Evolutionary conservation across 1,140 invertebrate species (phyloP), one percentile per base, ranked within the genome.

Genomic region (Thaumetopoea pityocampa): DNA sequence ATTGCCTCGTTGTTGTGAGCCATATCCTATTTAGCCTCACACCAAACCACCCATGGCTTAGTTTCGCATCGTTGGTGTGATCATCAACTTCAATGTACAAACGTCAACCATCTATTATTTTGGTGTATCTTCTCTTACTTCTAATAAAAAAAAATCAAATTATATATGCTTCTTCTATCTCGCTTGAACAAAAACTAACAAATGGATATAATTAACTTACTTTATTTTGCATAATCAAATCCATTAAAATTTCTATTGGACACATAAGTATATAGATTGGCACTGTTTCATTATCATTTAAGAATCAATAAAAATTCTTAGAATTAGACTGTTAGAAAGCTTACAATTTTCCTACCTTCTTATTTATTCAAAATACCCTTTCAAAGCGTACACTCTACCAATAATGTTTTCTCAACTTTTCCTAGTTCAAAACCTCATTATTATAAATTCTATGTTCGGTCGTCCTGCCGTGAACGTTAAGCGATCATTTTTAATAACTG

Each of bases 51-150:
- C 65, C 74, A 78, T 77, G 76, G 76, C 79, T 83, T 83, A 70
- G 76, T 77, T 50, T 72, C 67, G 50, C 74, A 82, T 82, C 59
- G 61, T 80, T 57, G 70, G 64, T 79, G 79, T 83, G 67, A 67
- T 44, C 68, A 76, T 72, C 64, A 26, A 70, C 64, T 62, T 70
- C 40, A 67, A 61, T 79, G 77, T 81, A 79, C 64, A 76, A 65
- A 59, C 57, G 51, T 71, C 55, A 40, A 60, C 61, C 69, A 79
- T 73, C 22, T 62, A 61, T 57, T 69, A 62, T 64, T 76, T 67
- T 68, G 64, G 54, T 63, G 52, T 55, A 55, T 33, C 34, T 69
- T 77, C 62, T 35, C 27, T 32, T 72, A 60, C 45, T 78, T 72
- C 19, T 28, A 19, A 32, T 11, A 24, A 34, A 30, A 41, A 30